These are phyloP conservation scores for Argentina silus DNA, from an alignment of 2,797 vertebrate genomes.

Conservation along the genomic window DNA sequence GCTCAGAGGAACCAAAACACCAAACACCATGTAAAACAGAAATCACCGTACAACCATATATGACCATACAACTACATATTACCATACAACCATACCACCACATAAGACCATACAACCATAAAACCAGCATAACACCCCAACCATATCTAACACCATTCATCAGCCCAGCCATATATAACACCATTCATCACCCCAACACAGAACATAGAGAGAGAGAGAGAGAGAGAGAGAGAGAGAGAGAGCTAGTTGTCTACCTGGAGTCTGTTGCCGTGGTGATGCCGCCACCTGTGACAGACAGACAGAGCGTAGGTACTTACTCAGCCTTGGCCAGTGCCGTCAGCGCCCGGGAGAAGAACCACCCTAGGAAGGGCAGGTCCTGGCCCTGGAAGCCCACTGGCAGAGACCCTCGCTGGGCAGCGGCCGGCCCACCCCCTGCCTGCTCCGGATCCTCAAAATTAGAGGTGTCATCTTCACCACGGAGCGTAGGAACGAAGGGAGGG, in stretches of 20 bases:
- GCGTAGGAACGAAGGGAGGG: conserved; percentile 97
- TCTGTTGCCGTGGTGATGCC: conserved; percentile 53
- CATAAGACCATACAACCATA: too few relatives aligned
- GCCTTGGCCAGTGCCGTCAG: conserved; percentile 88
- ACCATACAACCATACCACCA: too few relatives aligned
- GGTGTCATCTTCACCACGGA: conserved; percentile 98
- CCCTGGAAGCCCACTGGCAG: conserved; percentile 90
- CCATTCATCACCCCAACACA: too few relatives aligned
- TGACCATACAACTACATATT: too few relatives aligned
- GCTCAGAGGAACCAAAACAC: conserved; percentile 44
- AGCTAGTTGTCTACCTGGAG: conserved; percentile 51
- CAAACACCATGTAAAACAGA: conserved; percentile 36
- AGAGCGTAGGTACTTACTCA: conserved; percentile 88
- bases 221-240: too few relatives aligned
- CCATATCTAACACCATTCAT: too few relatives aligned
- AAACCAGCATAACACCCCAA: too few relatives aligned
- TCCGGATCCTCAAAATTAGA: conserved; percentile 99
- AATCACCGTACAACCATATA: conserved; percentile 35
- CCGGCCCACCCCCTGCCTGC: conserved; percentile 87
- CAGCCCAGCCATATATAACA: too few relatives aligned
- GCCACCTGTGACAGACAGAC: conserved; percentile 49
- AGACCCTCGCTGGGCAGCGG: conserved; percentile 87
- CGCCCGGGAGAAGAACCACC: conserved; percentile 96
- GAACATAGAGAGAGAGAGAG: too few relatives aligned
- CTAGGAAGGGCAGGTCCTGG: conserved; percentile 96